A percentile compares a stretch with the other conserved stretches of the same genome.
These are phyloP conservation scores for Acanthosepion pharaonis DNA, from an alignment of 2,888 invertebrate genomes.

Conservation along the genomic window DNA sequence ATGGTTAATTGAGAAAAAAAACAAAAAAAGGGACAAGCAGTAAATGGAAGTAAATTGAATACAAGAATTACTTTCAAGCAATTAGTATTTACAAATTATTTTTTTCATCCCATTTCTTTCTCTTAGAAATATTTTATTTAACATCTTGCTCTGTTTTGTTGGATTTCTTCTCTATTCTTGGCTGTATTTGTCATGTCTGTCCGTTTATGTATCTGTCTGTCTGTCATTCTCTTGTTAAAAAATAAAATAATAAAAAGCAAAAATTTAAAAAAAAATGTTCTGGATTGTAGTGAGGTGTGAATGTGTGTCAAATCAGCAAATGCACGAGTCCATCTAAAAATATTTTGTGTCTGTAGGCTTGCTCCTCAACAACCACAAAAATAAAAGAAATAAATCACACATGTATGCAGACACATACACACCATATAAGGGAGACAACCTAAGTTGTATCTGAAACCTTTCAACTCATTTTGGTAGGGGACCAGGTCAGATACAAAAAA, in stretches of 20 bases:
- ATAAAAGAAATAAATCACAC: not conserved
- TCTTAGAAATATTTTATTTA: not conserved
- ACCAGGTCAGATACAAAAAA: not conserved
- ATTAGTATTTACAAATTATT: too few relatives aligned
- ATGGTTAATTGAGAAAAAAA: not conserved
- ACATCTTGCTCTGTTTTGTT: slow-evolving; percentile 6
- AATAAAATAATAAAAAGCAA: not conserved
- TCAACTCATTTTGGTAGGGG: not conserved
- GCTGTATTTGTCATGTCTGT: slow-evolving; percentile 12
- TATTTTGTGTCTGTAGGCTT: not conserved
- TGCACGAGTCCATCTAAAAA: not conserved
- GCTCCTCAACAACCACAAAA: not conserved
- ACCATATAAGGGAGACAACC: not conserved
- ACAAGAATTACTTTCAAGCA: not conserved
- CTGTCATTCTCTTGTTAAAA: not conserved
- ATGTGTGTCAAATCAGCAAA: not conserved
- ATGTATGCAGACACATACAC: not conserved
- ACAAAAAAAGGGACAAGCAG: not conserved
- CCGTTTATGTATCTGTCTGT: slow-evolving; percentile 16
- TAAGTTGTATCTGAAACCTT: not conserved
- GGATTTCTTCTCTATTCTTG: slow-evolving; percentile 33
- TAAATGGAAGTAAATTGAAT: not conserved
- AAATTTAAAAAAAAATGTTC: not conserved
- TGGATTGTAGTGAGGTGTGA: not conserved
- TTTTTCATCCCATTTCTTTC: not conserved